These are phyloP conservation scores for Kryptolebias marmoratus DNA, from an alignment of 2,113 vertebrate species.

Conservation along the genomic window DNA sequence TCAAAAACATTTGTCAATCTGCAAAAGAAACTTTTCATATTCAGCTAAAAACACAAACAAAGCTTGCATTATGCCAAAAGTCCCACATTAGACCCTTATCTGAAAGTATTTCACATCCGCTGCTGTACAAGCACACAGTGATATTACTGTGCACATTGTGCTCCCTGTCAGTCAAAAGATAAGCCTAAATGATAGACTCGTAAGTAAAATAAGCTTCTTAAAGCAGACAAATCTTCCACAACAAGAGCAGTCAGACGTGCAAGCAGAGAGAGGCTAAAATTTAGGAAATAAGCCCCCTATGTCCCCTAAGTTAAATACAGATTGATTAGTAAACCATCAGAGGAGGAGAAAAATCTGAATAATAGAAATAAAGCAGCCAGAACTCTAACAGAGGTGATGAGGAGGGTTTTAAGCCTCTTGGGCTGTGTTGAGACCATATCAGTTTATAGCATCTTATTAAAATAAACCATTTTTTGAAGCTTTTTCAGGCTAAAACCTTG, in stretches of 20 bases:
- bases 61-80: not conserved
- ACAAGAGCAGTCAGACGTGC: not conserved
- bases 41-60: slow-evolving; percentile 19
- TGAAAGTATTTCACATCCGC: slow-evolving; percentile 8
- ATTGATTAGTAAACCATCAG: not conserved
- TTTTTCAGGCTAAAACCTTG: too few species aligned
- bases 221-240: slow-evolving; percentile 1
- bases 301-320: slow-evolving; percentile 10
- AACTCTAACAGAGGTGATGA: not conserved
- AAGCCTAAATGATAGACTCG: slow-evolving; percentile 18
- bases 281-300: not conserved
- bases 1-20: slow-evolving; percentile 8
- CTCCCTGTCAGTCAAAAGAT: slow-evolving; percentile 30
- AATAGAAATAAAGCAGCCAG: slow-evolving; percentile 1
- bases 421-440: slow-evolving; percentile 35
- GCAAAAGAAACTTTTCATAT: slow-evolving; percentile 26
- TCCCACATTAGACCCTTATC: slow-evolving; percentile 19
- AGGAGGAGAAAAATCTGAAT: not conserved
- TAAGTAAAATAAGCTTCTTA: slow-evolving; percentile 7
- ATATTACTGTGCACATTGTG: slow-evolving; percentile 8
- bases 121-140: slow-evolving; percentile 2
- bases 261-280: not conserved
- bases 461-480: slow-evolving; percentile 12
- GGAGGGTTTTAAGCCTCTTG: not conserved
- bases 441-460: slow-evolving; percentile 22